Base-by-base conservation (phyloP, 2,888 invertebrate genomes). In the Norana najaformis region DNA sequence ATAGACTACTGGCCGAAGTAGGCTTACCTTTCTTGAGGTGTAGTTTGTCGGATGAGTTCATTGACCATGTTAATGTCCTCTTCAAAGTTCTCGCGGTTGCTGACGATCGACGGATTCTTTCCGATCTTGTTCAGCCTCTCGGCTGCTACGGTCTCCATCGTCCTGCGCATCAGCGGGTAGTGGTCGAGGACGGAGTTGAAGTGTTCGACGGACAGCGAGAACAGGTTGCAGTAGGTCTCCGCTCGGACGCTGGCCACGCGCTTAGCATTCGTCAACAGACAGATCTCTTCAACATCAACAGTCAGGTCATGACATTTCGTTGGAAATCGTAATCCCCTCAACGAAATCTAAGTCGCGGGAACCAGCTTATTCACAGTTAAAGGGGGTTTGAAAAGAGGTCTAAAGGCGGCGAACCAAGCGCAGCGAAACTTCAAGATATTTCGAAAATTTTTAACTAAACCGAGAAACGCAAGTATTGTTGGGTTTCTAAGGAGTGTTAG, bases 111-210 rank as follows among this genome's bases (percentile, higher is more conserved):
- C 89, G 98, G 98, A 95, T 99, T 98, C 96, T 98, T 98, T 93
- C 99, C 99, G 95, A 99, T 98, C 96, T 99, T 99, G 96, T 98
- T 98, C 93, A 99, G 96, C 95, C 98, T 97, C 96, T 99, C 98
- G 94, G 99, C 99, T 94, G 99, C 99, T 94, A 99, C 98, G 95
- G 98, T 98, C 96, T 99, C 99, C 98, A 99, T 98, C 90, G 99
- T 99, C 94, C 98, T 97, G 93, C 99, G 96, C 98, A 99, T 99
- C 93, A 99, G 96, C 90, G 99, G 99, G 96, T 99, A 99, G 96
- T 98, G 98, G 95, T 99, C 98, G 94, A 99, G 96, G 92, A 99
- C 98, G 93, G 98, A 97, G 96, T 98, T 98, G 96, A 99, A 99
- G 95, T 99, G 98, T 96, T 98, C 98, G 95, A 98, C 98, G 94